phyloP scores from a whole-genome alignment of 2,888 invertebrate genomes.

The Drosophila hamatofila region DNA sequence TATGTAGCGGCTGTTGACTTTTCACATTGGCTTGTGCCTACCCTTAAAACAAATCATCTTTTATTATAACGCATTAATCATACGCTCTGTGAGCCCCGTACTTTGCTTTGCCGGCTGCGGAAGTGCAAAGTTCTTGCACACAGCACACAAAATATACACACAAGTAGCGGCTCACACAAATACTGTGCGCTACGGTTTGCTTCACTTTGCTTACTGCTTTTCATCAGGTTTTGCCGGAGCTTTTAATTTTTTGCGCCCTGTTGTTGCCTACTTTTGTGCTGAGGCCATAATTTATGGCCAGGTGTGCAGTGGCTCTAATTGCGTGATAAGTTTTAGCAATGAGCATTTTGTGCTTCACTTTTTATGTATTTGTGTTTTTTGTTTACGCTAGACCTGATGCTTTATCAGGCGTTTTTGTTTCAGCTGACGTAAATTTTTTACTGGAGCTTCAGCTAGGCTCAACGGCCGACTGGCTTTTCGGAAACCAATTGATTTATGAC shows the following conservation, averaged over 20 bases:
- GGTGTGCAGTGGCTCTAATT: constrained; percentile 72
- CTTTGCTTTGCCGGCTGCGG: neutral
- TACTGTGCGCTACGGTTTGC: constrained; percentile 8
- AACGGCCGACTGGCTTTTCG: constrained; percentile 13
- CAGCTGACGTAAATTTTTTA: constrained; percentile 58
- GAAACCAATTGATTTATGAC: constrained; percentile 68
- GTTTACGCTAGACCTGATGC: constrained; percentile 30
- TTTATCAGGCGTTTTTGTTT: constrained; percentile 40
- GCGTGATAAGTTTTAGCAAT: constrained; percentile 80
- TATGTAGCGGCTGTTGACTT: constrained; percentile 73
- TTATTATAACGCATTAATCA: constrained; percentile 79
- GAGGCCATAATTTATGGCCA: constrained; percentile 68
- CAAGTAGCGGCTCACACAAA: constrained; percentile 38
- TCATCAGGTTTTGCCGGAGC: constrained; percentile 26
- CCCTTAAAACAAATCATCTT: constrained; percentile 76
- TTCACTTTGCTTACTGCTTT: constrained; percentile 20
- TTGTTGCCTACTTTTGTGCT: constrained; percentile 60
- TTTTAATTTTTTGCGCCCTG: constrained; percentile 62
- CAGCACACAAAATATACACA: constrained; percentile 19
- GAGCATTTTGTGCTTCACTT: constrained; percentile 40
- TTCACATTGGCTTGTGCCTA: constrained; percentile 51
- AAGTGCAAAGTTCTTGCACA: constrained; percentile 5
- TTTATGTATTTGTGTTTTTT: constrained; percentile 20
- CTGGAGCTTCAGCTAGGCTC: constrained; percentile 26
- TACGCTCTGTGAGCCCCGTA: constrained; percentile 54